These are phyloP conservation scores for Agrilus mali DNA, from an alignment of 2,888 invertebrate species.

Conservation along the genomic window DNA sequence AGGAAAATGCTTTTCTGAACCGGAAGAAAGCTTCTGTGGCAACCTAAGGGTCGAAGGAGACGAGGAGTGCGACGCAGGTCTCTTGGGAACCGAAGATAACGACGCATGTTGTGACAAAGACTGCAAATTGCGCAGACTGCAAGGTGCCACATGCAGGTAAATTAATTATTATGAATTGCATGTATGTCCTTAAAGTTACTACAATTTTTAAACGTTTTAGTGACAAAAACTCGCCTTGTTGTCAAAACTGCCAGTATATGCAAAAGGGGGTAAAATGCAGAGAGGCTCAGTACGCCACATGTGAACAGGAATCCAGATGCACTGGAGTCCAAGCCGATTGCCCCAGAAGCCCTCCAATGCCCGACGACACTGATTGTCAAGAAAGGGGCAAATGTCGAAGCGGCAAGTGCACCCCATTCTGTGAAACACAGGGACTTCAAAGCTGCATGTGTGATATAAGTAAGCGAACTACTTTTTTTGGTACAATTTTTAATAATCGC, in stretches of 20 bases:
- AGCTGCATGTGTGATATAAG: slow-evolving; percentile 96
- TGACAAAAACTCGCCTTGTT: slow-evolving; percentile 93
- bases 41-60: slow-evolving; percentile 90
- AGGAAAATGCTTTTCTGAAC: slow-evolving; percentile 82
- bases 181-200: neutral
- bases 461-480: slow-evolving; percentile 38
- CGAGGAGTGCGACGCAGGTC: slow-evolving; percentile 93
- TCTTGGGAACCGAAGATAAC: slow-evolving; percentile 84
- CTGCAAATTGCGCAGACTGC: slow-evolving; percentile 69
- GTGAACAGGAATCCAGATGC: slow-evolving; percentile 84
- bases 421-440: slow-evolving; percentile 83
- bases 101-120: slow-evolving; percentile 90
- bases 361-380: slow-evolving; percentile 77
- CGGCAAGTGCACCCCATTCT: slow-evolving; percentile 91
- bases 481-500: neutral
- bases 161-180: too few species aligned
- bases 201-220: slow-evolving; percentile 37
- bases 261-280: slow-evolving; percentile 72
- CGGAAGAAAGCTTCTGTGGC: slow-evolving; percentile 92
- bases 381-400: slow-evolving; percentile 81
- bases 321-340: slow-evolving; percentile 73
- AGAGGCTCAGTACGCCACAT: slow-evolving; percentile 82
- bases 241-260: slow-evolving; percentile 83
- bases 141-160: slow-evolving; percentile 82
- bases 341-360: slow-evolving; percentile 76